Percentiles rank a stretch among this genome's conserved stretches.
Conservation (phyloP, 2,888 invertebrate species). For the Gortyna flavago region DNA sequence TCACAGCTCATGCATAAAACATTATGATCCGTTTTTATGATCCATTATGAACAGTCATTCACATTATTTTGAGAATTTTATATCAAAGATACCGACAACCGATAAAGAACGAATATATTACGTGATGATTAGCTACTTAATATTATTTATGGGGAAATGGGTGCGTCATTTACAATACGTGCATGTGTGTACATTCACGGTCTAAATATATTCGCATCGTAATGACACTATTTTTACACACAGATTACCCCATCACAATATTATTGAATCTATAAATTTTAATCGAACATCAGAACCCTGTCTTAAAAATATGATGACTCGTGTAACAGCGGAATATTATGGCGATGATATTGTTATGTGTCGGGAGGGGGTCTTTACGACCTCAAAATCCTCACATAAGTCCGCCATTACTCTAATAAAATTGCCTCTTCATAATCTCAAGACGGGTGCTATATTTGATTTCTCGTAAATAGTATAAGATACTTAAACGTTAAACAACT, state of each 20-base stretch:
- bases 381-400: slow-evolving; percentile 42
- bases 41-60: slow-evolving; percentile 5
- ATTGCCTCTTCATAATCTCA: slow-evolving; percentile 27
- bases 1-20: slow-evolving; percentile 18
- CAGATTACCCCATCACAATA: slow-evolving; percentile 36
- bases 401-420: slow-evolving; percentile 50
- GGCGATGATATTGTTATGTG: slow-evolving; percentile 49
- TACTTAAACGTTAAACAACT: background rate
- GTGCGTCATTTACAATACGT: slow-evolving; percentile 10
- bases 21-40: slow-evolving; percentile 14
- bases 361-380: slow-evolving; percentile 31
- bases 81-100: background rate
- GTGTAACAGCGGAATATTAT: slow-evolving; percentile 38
- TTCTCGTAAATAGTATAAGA: slow-evolving; percentile 5
- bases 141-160: slow-evolving; percentile 13
- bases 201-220: slow-evolving; percentile 33
- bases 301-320: slow-evolving; percentile 55
- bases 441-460: slow-evolving; percentile 28
- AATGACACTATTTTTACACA: slow-evolving; percentile 18
- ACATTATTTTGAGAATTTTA: slow-evolving; percentile 20
- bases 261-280: slow-evolving; percentile 49
- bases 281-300: slow-evolving; percentile 37
- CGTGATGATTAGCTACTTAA: slow-evolving; percentile 20
- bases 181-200: slow-evolving; percentile 1
- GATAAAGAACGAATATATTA: slow-evolving; percentile 11